A percentile compares a stretch with the other conserved stretches of the same genome.
Evolutionary conservation across 37 sponge, comb jelly and placozoan species (phyloP).

Genomic region (Oscarella lobularis): DNA sequence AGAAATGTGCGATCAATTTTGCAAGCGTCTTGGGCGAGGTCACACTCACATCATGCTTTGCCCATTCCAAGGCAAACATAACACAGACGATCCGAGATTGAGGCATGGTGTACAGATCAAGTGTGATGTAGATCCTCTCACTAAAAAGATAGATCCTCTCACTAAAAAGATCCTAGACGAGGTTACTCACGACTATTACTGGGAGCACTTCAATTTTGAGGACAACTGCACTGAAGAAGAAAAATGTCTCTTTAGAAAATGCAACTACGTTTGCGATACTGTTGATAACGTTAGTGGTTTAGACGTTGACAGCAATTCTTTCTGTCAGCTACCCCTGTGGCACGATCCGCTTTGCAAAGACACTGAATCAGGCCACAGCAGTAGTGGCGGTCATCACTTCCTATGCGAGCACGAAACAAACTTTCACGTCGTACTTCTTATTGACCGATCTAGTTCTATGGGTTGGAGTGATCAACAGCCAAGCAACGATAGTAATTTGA

Average conservation of each 20-base stretch:
- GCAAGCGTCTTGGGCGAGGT: too few relatives aligned
- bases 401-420: not conserved
- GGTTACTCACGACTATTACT: not conserved
- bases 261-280: not conserved
- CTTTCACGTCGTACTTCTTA: not conserved
- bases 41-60: too few relatives aligned
- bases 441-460: conserved; percentile 4
- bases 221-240: conserved; percentile 1
- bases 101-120: too few relatives aligned
- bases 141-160: too few relatives aligned
- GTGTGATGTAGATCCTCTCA: too few relatives aligned
- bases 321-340: not conserved
- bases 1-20: too few relatives aligned
- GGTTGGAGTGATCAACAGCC: not conserved
- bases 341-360: not conserved
- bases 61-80: too few relatives aligned
- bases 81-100: too few relatives aligned
- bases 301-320: not conserved
- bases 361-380: not conserved
- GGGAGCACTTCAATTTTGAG: not conserved
- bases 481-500: not conserved
- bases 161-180: too few relatives aligned
- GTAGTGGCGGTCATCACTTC: conserved; percentile 4
- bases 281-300: not conserved
- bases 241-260: not conserved